Conservation (phyloP, 2,797 vertebrate species). For the Typhlichthys subterraneus region DNA sequence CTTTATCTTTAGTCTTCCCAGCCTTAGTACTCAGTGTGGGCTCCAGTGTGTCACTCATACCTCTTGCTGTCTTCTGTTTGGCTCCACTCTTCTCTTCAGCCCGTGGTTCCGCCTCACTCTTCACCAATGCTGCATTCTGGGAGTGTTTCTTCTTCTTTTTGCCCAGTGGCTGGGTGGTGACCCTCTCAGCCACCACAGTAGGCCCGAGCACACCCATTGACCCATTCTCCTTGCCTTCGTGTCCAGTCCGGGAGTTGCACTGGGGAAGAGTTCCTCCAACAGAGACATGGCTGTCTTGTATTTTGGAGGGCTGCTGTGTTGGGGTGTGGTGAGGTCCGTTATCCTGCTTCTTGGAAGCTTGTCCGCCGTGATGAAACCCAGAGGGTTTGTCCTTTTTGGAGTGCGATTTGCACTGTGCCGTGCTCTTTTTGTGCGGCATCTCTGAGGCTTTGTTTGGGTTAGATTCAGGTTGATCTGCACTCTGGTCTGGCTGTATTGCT, state of each 20-base stretch:
- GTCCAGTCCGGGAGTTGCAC: conserved; percentile 16
- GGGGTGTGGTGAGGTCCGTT: conserved; percentile 36
- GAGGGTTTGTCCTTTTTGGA: conserved; percentile 68
- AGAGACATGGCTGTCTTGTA: conserved; percentile 47
- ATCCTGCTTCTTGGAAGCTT: conserved; percentile 62
- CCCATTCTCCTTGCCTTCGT: conserved; percentile 40
- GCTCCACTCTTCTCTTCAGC: conserved; percentile 52
- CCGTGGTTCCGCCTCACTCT: conserved; percentile 45
- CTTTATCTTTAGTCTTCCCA: conserved; percentile 48
- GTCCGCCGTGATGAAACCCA: conserved; percentile 45
- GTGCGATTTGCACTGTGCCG: conserved; percentile 56
- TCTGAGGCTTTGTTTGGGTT: conserved; percentile 31
- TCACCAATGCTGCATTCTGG: conserved; percentile 37
- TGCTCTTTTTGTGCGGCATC: conserved; percentile 75
- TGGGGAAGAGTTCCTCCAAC: conserved; percentile 22
- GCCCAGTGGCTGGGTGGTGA: conserved; percentile 56
- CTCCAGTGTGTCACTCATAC: conserved; percentile 61
- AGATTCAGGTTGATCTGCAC: conserved; percentile 1
- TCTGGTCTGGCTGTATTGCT: conserved; percentile 8
- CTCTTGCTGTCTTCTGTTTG: conserved; percentile 53
- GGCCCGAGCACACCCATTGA: conserved; percentile 45
- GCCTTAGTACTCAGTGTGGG: conserved; percentile 44
- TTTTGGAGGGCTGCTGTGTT: conserved; percentile 45
- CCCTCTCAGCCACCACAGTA: conserved; percentile 56
- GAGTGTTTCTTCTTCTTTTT: conserved; percentile 80